Evolutionary conservation across 2,888 invertebrate genomes (phyloP), one percentile per base, ranked within the genome.

Genomic region (Allophyes oxyacanthae): DNA sequence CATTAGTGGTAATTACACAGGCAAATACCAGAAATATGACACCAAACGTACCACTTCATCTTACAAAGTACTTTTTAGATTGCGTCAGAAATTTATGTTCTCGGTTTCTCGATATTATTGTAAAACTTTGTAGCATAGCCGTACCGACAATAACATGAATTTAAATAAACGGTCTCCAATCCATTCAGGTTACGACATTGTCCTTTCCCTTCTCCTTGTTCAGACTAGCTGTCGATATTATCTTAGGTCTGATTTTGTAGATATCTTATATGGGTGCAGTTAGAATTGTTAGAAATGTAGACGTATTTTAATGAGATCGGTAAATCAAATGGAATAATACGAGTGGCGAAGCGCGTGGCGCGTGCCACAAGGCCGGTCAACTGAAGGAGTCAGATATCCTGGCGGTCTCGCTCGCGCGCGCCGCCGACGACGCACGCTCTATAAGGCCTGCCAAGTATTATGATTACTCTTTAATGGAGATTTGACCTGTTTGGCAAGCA

Each of bases 321-420:
- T 89, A 89, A 88, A 90, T 90, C 88, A 86, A 88, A 85, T 84
- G 82, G 75, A 82, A 83, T 82, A 83, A 80, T 82, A 76, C 74
- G 69, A 77, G 79, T 78, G 78, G 64, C 71, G 74, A 57, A 62
- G 66, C 75, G 91, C 6, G 25, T 6, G 28, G 91, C 93, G 92
- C 93, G 93, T 94, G 93, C 93, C 92, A 79, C 93, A 92, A 92
- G 93, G 92, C 88, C 92, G 89, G 85, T 84, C 84, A 82, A 82
- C 83, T 85, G 85, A 81, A 85, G 89, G 83, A 87, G 83, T 86
- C 85, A 77, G 86, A 80, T 86, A 80, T 86, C 85, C 85, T 79
- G 64, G 77, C 69, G 61, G 78, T 79, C 88, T 87, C 86, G 81
- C 88, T 80, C 87, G 56, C 58, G 58, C 55, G 28, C 77, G 66